phyloP scores from a whole-genome alignment of 2,113 vertebrate species.

The Macroglossus sobrinus region DNA sequence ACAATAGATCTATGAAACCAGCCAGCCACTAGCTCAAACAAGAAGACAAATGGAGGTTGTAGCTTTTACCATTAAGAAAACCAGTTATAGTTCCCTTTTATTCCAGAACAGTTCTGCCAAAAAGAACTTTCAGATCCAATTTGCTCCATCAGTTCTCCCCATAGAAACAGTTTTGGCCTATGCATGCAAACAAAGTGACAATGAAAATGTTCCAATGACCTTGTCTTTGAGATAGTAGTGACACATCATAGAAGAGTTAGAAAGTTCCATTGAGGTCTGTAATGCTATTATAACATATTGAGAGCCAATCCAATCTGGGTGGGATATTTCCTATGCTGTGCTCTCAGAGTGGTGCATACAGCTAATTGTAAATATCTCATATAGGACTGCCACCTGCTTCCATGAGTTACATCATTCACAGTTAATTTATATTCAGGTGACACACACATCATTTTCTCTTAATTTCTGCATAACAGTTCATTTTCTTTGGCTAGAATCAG shows the following conservation, averaged over 20 bases:
- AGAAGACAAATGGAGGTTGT: conserved; percentile 54
- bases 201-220: neutral
- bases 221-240: conserved; percentile 46
- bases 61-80: conserved; percentile 42
- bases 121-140: conserved; percentile 37
- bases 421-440: conserved; percentile 71
- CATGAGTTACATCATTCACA: conserved; percentile 56
- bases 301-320: conserved; percentile 32
- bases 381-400: conserved; percentile 71
- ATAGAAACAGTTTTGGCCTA: conserved; percentile 20
- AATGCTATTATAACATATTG: conserved; percentile 14
- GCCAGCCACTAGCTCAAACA: neutral
- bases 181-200: conserved; percentile 34
- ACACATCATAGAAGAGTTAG: conserved; percentile 1
- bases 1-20: neutral
- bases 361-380: conserved; percentile 72
- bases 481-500: conserved; percentile 72
- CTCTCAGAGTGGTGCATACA: conserved; percentile 43
- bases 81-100: conserved; percentile 35
- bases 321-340: conserved; percentile 19
- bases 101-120: conserved; percentile 30
- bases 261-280: conserved; percentile 21
- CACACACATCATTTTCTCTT: conserved; percentile 63
- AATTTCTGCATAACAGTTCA: conserved; percentile 71
- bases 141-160: neutral